Evolutionary conservation across 2,888 invertebrate genomes (phyloP).

Genomic region (Dolichomitus sp.): DNA sequence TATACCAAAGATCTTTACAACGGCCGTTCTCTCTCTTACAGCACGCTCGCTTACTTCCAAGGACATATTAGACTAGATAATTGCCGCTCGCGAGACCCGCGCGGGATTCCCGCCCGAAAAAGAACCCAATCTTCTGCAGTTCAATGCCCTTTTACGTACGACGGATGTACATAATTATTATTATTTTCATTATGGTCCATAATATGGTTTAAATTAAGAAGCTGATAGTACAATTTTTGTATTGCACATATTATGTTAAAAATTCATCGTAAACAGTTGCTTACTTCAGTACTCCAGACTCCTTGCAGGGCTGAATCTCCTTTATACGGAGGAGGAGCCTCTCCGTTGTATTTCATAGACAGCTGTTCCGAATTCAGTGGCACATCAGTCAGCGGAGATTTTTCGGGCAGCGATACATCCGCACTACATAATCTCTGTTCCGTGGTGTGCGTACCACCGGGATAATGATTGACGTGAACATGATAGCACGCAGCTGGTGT

Average conservation of each 20-base stretch:
- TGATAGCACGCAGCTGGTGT: background rate
- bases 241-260: too few relatives aligned
- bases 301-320: background rate
- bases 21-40: too few relatives aligned
- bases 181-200: too few relatives aligned
- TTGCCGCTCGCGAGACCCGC: too few relatives aligned
- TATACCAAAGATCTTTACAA: too few relatives aligned
- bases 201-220: too few relatives aligned
- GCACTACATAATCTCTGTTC: background rate
- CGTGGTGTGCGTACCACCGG: background rate
- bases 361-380: background rate
- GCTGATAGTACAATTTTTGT: background rate
- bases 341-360: background rate
- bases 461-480: background rate
- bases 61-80: too few relatives aligned
- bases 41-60: too few relatives aligned
- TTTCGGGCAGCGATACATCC: background rate
- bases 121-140: too few relatives aligned
- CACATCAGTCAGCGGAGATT: background rate
- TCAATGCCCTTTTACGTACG: too few relatives aligned
- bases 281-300: slow-evolving; percentile 3
- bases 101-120: too few relatives aligned
- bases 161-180: too few relatives aligned
- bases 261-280: background rate
- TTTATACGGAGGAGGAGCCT: background rate